A percentile compares a stretch with the other conserved stretches of the same genome.
These are phyloP conservation scores for Helleia helle DNA, from an alignment of 2,888 invertebrate genomes.

Conservation along the genomic window DNA sequence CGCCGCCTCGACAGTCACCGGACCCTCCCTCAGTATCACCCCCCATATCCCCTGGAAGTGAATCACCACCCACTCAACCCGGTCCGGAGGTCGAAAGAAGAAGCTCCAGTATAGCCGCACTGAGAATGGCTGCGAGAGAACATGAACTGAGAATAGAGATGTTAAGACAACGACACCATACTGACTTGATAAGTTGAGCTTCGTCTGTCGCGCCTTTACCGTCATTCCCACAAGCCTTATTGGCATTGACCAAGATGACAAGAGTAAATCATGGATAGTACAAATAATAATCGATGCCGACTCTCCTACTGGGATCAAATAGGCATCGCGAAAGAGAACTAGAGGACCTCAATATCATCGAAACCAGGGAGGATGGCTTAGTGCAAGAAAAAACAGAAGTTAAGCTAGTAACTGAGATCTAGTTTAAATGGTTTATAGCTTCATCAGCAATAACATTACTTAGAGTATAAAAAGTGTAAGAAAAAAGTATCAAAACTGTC, in stretches of 20 bases:
- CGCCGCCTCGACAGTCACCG: constrained; percentile 63
- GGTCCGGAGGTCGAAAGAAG: constrained; percentile 85
- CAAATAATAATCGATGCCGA: too few species aligned
- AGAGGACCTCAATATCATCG: too few species aligned
- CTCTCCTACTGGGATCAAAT: too few species aligned
- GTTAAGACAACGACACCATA: constrained; percentile 82
- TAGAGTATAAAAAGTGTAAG: background rate
- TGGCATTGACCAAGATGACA: too few species aligned
- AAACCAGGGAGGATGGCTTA: too few species aligned
- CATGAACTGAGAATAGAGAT: constrained; percentile 90
- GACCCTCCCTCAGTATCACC: constrained; percentile 70
- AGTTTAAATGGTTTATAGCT: too few species aligned
- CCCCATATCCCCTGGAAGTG: constrained; percentile 65
- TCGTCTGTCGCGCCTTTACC: too few species aligned
- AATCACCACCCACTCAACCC: constrained; percentile 62
- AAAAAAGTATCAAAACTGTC: background rate
- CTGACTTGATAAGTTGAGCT: constrained; percentile 85
- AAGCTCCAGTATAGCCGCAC: constrained; percentile 89
- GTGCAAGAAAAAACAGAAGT: too few species aligned
- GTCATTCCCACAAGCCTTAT: too few species aligned
- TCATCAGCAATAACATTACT: background rate
- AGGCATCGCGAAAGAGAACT: too few species aligned
- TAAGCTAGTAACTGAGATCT: too few species aligned
- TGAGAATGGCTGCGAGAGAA: constrained; percentile 90
- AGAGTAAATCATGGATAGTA: background rate